Evolutionary conservation across 2,888 invertebrate genomes (phyloP), one percentile per base, ranked within the genome.

Genomic region (Slavum lentiscoides): DNA sequence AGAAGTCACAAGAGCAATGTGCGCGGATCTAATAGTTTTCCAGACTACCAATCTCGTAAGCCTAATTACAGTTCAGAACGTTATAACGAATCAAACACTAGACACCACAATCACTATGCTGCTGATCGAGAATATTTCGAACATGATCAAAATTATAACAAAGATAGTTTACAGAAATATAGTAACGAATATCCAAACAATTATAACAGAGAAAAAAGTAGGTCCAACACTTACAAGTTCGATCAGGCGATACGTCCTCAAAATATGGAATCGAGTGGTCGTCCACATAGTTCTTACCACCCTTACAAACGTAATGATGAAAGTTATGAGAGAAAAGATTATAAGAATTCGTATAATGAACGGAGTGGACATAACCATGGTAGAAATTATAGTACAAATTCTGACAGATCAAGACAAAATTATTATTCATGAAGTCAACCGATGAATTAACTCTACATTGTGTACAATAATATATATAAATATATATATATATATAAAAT

Each of bases 251-350:
- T 9, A 17, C 30, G 19, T 55, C 19, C 21, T 66, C 70, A 64
- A 37, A 64, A 64, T 66, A 62, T 69, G 61, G 61, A 69, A 53
- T 64, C 55, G 15, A 70, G 9, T 19, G 55, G 2, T 62, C 55
- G 64, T 55, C 23, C 30, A 11, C 2, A 70, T 0, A 70, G 37
- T 61, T 77, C 59, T 21, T 23, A 64, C 13, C 62, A 55, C 9
- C 39, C 70, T 19, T 80, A 80, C 23, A 70, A 80, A 64, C 49
- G 39, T 19, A 62, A 37, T 21, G 37, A 80, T 80, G 64, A 49
- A 30, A 6, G 30, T 53, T 39, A 53, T 21, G 37, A 62, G 8
- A 77, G n/a, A 69, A 68, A 68, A 68, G 49, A 43, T 49, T n/a
- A 49, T 49, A 68, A 13, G 15, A 43, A 68, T 67, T n/a, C 8